Percentiles rank a stretch among this genome's conserved stretches.
phyloP scores from a whole-genome alignment of 2,113 vertebrate species.

The Odontophorus gujanensis region DNA sequence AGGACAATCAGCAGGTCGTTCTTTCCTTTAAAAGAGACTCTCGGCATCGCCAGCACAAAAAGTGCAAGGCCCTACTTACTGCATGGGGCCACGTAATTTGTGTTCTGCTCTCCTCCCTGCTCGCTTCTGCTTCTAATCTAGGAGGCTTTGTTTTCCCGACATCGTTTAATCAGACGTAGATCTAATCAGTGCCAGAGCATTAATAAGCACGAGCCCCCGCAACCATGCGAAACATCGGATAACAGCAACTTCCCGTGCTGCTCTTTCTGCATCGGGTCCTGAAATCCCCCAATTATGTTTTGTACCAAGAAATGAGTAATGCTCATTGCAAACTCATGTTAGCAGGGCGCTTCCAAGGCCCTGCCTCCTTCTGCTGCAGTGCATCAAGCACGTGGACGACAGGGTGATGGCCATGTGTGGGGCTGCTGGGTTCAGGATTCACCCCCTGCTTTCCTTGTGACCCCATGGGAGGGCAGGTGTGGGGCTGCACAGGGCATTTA shows the following conservation, averaged over 20 bases:
- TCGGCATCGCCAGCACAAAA: not conserved
- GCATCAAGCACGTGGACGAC: not conserved
- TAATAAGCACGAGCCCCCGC: not conserved
- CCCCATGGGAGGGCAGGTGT: not conserved
- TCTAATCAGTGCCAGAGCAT: not conserved
- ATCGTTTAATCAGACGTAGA: not conserved
- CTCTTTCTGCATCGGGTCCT: not conserved
- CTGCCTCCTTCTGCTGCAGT: not conserved
- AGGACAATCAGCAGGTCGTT: accelerated
- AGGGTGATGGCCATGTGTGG: accelerated
- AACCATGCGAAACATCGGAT: not conserved
- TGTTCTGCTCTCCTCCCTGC: not conserved
- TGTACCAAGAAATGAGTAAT: constrained; percentile 21
- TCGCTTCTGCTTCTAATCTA: not conserved
- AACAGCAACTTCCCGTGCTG: not conserved
- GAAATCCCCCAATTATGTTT: constrained; percentile 15
- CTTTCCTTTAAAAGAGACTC: not conserved
- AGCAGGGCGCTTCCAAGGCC: not conserved
- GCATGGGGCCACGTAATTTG: not conserved
- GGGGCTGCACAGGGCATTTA: not conserved
- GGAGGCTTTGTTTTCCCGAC: not conserved
- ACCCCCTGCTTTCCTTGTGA: too few species aligned
- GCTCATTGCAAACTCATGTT: not conserved
- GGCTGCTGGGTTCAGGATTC: not conserved
- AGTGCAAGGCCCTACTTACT: not conserved